Conservation (phyloP, 37 sponge, comb jelly and placozoan genomes). For the Aplysina aerophoba region DNA sequence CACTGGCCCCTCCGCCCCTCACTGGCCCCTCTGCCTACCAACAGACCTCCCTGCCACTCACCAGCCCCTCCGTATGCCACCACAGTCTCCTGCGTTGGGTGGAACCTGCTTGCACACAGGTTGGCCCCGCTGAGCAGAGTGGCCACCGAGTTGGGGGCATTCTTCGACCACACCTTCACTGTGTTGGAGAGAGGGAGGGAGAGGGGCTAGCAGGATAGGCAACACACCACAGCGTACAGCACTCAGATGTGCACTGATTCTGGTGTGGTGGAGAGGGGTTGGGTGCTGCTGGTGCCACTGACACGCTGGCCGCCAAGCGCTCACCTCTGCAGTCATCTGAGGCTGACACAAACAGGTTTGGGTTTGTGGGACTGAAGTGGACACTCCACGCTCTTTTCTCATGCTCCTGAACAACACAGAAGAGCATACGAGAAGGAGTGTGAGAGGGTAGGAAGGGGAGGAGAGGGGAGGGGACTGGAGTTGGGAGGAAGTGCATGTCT, state of each 20-base stretch:
- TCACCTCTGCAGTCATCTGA: slow-evolving; percentile 85
- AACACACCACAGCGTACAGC: not conserved
- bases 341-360: slow-evolving; percentile 78
- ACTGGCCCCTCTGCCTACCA: too few species aligned
- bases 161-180: slow-evolving; percentile 79
- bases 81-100: slow-evolving; percentile 52
- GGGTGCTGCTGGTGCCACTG: too few species aligned
- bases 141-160: slow-evolving; percentile 42
- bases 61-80: slow-evolving; percentile 89
- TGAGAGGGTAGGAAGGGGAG: not conserved
- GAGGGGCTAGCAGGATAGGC: not conserved
- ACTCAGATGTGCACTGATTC: not conserved
- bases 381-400: slow-evolving; percentile 84
- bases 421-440: not conserved
- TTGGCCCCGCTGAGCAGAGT: slow-evolving; percentile 64
- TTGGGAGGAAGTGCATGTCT: not conserved
- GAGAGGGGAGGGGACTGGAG: slow-evolving; percentile 2
- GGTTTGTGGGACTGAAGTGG: slow-evolving; percentile 66
- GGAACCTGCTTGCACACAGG: slow-evolving; percentile 81
- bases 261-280: too few species aligned
- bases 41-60: slow-evolving; percentile 6
- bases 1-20: too few species aligned
- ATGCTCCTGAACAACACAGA: slow-evolving; percentile 58
- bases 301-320: not conserved
- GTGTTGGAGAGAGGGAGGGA: not conserved